phyloP scores from a whole-genome alignment of 2,797 vertebrate genomes.

The Pseudotriccus pelzelni region DNA sequence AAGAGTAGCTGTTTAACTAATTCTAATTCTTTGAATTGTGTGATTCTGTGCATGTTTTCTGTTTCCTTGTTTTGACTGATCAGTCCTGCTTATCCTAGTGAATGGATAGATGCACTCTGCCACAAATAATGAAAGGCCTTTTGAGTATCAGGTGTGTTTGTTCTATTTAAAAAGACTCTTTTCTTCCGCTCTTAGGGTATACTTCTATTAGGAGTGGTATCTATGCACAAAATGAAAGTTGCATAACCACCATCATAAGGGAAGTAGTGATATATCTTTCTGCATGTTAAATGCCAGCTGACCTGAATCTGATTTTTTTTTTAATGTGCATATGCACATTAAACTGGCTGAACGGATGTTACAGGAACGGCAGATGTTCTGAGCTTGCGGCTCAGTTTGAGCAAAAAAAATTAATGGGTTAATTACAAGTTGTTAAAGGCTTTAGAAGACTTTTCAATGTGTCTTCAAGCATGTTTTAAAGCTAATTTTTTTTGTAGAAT shows the following conservation, averaged over 20 bases:
- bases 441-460: not conserved
- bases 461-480: not conserved
- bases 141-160: not conserved
- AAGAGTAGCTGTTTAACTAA: not conserved
- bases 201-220: not conserved
- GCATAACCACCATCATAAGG: not conserved
- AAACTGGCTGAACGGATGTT: not conserved
- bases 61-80: not conserved
- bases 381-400: not conserved
- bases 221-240: not conserved
- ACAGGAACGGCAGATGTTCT: not conserved
- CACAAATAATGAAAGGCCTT: not conserved
- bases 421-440: not conserved
- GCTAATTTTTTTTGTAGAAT: not conserved
- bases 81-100: not conserved
- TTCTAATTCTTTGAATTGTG: not conserved
- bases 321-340: not conserved
- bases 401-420: not conserved
- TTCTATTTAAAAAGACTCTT: not conserved
- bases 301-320: not conserved
- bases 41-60: not conserved
- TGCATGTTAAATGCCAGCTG: not conserved
- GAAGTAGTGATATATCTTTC: not conserved
- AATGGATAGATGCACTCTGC: not conserved
- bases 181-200: not conserved